Conservation (phyloP, 2,888 invertebrate species). For the Leucoma salicis region DNA sequence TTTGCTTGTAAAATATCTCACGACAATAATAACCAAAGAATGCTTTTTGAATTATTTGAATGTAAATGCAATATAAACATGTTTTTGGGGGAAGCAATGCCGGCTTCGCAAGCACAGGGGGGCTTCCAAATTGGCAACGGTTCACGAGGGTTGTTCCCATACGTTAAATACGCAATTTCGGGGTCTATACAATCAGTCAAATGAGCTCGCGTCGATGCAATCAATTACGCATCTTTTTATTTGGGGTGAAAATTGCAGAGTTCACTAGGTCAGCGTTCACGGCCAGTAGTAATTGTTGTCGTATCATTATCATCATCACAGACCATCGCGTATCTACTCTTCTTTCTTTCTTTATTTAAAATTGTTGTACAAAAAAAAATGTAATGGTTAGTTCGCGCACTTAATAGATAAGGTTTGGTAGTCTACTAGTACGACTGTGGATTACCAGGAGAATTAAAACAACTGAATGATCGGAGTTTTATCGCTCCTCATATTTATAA, state of each 20-base stretch:
- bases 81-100: constrained; percentile 41
- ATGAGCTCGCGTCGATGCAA: constrained; percentile 75
- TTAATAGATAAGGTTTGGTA: too few species aligned
- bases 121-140: constrained; percentile 71
- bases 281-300: constrained; percentile 24
- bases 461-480: too few species aligned
- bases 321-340: too few species aligned
- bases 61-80: constrained; percentile 63
- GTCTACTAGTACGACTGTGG: too few species aligned
- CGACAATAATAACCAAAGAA: constrained; percentile 32
- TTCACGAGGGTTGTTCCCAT: constrained; percentile 71
- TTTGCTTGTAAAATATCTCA: constrained; percentile 5
- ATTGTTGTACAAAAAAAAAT: too few species aligned
- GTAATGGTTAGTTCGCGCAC: too few species aligned
- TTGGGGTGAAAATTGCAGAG: constrained; percentile 44
- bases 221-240: constrained; percentile 74
- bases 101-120: constrained; percentile 44
- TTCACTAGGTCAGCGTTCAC: constrained; percentile 55
- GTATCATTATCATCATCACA: too few species aligned
- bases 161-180: constrained; percentile 79
- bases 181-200: constrained; percentile 74
- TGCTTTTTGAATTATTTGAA: constrained; percentile 52
- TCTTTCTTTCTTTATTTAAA: too few species aligned
- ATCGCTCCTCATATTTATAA: too few species aligned
- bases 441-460: too few species aligned